Evolutionary conservation across 2,888 invertebrate species (phyloP).

Genomic region (Operophtera brumata): DNA sequence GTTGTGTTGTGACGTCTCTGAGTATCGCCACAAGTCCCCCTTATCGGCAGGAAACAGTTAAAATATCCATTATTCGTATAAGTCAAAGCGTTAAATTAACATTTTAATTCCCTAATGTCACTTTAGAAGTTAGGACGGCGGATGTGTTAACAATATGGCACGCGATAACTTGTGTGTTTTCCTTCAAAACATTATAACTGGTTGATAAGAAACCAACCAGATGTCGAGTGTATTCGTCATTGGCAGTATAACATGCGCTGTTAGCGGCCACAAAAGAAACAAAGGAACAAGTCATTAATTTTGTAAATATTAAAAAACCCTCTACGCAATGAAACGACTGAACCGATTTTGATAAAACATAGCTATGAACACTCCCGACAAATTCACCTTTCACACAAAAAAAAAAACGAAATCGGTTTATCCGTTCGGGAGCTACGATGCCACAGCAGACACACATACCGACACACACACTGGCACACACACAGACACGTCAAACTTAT

Average conservation of each 20-base stretch:
- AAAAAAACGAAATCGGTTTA: no score
- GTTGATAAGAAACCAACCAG: slow-evolving; percentile 69
- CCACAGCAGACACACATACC: no score
- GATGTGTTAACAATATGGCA: slow-evolving; percentile 59
- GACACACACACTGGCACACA: no score
- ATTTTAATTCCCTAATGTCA: slow-evolving; percentile 46
- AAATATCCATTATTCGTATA: slow-evolving; percentile 32
- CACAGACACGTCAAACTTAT: no score
- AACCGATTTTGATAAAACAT: no score
- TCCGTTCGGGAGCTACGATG: no score
- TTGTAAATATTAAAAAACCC: not conserved
- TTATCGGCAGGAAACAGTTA: slow-evolving; percentile 45
- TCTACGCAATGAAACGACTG: no score
- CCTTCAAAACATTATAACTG: slow-evolving; percentile 67
- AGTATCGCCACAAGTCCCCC: slow-evolving; percentile 1
- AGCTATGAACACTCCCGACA: no score
- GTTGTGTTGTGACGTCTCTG: not conserved
- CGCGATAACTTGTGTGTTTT: slow-evolving; percentile 63
- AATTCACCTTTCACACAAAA: no score
- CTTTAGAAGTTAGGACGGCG: slow-evolving; percentile 65
- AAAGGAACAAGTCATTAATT: not conserved
- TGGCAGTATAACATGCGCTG: slow-evolving; percentile 3
- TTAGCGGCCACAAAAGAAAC: slow-evolving; percentile 7
- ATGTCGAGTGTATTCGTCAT: slow-evolving; percentile 53
- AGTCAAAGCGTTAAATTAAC: slow-evolving; percentile 42